Percentiles rank a stretch among this genome's conserved stretches.
phyloP scores from a whole-genome alignment of 1,140 invertebrate species.

The Drosophila melanica region DNA sequence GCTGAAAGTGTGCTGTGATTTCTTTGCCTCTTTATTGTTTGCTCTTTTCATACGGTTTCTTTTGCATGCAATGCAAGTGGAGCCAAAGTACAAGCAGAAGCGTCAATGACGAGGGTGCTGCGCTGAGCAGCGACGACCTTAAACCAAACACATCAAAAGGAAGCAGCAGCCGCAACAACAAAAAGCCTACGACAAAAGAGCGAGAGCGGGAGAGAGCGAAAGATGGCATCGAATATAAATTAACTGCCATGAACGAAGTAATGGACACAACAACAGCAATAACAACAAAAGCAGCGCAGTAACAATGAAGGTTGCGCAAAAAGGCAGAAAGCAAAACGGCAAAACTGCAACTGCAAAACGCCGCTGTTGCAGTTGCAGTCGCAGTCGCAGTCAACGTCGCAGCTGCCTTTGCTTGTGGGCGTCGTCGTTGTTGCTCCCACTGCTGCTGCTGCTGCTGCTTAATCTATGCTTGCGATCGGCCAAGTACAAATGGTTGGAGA shows the following conservation, averaged over 20 bases:
- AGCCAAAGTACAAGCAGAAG: slow-evolving; percentile 64
- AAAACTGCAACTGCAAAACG: slow-evolving; percentile 40
- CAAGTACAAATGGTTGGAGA: slow-evolving; percentile 77
- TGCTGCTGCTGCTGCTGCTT: slow-evolving; percentile 21
- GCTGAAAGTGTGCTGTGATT: slow-evolving; percentile 69
- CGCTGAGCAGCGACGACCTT: slow-evolving; percentile 50
- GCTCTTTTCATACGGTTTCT: slow-evolving; percentile 42
- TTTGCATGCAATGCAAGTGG: slow-evolving; percentile 60
- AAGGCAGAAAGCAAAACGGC: slow-evolving; percentile 75
- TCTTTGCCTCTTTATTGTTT: slow-evolving; percentile 29
- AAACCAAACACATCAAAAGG: slow-evolving; percentile 57
- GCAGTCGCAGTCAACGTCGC: background rate
- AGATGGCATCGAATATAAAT: slow-evolving; percentile 80
- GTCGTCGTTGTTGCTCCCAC: slow-evolving; percentile 23
- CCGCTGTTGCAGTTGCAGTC: slow-evolving; percentile 35
- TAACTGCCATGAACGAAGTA: slow-evolving; percentile 74
- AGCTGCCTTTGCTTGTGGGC: slow-evolving; percentile 55
- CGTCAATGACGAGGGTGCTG: slow-evolving; percentile 67
- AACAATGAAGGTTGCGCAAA: slow-evolving; percentile 73
- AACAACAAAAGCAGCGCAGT: slow-evolving; percentile 44
- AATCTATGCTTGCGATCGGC: slow-evolving; percentile 72
- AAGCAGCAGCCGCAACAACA: slow-evolving; percentile 46
- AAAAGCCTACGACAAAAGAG: slow-evolving; percentile 17
- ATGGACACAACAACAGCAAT: slow-evolving; percentile 63
- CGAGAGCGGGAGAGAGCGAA: slow-evolving; percentile 11